Evolutionary conservation across 2,888 invertebrate genomes (phyloP), one percentile per base, ranked within the genome.

Genomic region (Ariolimax columbianus): DNA sequence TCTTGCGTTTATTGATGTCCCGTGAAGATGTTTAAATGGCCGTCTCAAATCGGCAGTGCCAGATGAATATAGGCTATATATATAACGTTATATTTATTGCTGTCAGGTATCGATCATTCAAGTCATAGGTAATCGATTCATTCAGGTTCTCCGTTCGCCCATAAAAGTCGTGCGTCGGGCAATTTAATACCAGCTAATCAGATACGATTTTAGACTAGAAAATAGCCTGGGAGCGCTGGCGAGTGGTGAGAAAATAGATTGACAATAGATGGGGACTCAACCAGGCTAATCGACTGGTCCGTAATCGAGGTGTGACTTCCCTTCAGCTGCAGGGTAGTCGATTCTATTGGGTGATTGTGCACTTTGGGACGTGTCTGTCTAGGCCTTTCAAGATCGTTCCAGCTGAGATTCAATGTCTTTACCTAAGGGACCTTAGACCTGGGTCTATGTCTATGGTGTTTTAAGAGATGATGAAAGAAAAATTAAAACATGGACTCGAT

Each of bases 201-300:
- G 30, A 17, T 51, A 75, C 47, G 36, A 14, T 75, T 75, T 23
- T 51, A 36, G 73, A 19, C 75, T 9, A 75, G 33, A 75, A 75
- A 51, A 47, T 75, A 6, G 33, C 33, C 51, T 51, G 43, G 11
- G 43, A 23, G 30, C 30, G 17, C 19, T 14, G 51, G 33, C 7
- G 51, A 75, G 51, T 36, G 51, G 47, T 47, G 75, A 33, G 75
- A 75, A 75, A 75, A 75, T 75, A 75, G 75, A 75, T 75, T 75
- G 75, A 0, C 51, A 75, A 51, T 75, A 51, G 75, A 75, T 75
- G 33, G 33, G 51, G 23, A 51, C 30, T 43, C 23, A 23, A 36
- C 47, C 1, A 75, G 1, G 51, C 51, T 75, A 75, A 75, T 75
- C n/a, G 51, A 51, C 75, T 33, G 33, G 51, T 19, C 33, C 23